Evolutionary conservation across 2,888 invertebrate genomes (phyloP), one percentile per base, ranked within the genome.

Genomic region (Rhingia campestris): DNA sequence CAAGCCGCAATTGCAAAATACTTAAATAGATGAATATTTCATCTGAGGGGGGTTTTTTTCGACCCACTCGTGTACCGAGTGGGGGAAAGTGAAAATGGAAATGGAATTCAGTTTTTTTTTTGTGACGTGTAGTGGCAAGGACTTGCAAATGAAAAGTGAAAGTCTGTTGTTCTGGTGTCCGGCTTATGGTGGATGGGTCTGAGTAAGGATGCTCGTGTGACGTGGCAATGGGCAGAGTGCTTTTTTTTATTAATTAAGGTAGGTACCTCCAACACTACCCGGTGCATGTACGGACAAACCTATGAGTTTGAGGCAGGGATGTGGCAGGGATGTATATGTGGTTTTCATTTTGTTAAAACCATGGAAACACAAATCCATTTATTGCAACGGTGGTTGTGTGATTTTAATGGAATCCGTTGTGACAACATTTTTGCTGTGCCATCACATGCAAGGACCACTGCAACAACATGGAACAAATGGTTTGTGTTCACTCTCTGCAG

Each of bases 11-110:
- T 51, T 72, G 61, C 61, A 63, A 72, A 51, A 43, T 63, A 72
- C 72, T 72, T 37, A 54, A 72, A 41, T 45, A 53, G 53, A 72
- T 72, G 53, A 72, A 72, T 72, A 30, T 53, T 61, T 61, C 10
- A 58, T 58, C 6, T 10, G 30, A 12, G 49, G 0, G 9, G 22
- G 1, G 1, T 22, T 22, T 22, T 22, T 22, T 22, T 22, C 2
- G 22, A 2, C 22, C 1, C 22, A 22, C 22, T 22, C 22, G 22
- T 1, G 22, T 22, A 2, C 22, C 32, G 58, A 30, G 49, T 49
- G 43, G 47, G 53, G 35, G 37, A 41, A 41, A 30, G 30, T 32
- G 58, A 14, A 49, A 32, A 49, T 49, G 6, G 12, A 37, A 33
- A 4, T 32, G 7, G 4, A 14, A 45, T 22, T 22, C 22, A 41